Evolutionary conservation across 1,140 invertebrate species (phyloP).

Genomic region (Papilio aristodemus): DNA sequence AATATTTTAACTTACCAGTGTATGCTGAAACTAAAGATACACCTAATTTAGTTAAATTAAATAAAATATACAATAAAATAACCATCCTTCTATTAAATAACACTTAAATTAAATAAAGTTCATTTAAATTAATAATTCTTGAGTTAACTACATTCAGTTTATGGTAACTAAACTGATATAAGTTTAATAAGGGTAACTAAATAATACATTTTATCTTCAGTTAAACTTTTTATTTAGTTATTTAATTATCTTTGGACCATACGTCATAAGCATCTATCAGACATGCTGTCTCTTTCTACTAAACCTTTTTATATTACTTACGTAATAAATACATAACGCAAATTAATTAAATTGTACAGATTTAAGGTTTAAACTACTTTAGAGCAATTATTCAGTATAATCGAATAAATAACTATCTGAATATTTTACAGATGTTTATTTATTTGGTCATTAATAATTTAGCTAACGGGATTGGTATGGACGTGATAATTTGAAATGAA

Average conservation of each 20-base stretch:
- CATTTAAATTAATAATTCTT: too few species aligned
- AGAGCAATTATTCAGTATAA: background rate
- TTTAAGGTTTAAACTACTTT: background rate
- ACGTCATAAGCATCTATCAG: constrained; percentile 10
- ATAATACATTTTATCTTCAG: too few species aligned
- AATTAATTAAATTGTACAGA: constrained; percentile 21
- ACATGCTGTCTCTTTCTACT: constrained; percentile 30
- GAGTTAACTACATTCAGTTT: background rate
- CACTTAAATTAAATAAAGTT: too few species aligned
- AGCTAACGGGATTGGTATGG: too few species aligned
- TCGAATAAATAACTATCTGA: background rate
- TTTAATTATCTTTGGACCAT: constrained; percentile 29
- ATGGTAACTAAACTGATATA: background rate
- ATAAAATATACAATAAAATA: too few species aligned
- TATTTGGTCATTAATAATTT: background rate
- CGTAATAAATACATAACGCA: constrained; percentile 27
- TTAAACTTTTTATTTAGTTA: background rate
- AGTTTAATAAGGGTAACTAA: background rate
- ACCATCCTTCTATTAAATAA: too few species aligned
- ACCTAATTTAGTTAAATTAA: too few species aligned
- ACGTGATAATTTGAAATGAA: too few species aligned
- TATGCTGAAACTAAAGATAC: too few species aligned
- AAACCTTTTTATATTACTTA: constrained; percentile 33
- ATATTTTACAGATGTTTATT: background rate
- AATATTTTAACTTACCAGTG: too few species aligned